Base-by-base conservation (phyloP, 1,140 invertebrate genomes). In the Lepidotrigona ventralis region DNA sequence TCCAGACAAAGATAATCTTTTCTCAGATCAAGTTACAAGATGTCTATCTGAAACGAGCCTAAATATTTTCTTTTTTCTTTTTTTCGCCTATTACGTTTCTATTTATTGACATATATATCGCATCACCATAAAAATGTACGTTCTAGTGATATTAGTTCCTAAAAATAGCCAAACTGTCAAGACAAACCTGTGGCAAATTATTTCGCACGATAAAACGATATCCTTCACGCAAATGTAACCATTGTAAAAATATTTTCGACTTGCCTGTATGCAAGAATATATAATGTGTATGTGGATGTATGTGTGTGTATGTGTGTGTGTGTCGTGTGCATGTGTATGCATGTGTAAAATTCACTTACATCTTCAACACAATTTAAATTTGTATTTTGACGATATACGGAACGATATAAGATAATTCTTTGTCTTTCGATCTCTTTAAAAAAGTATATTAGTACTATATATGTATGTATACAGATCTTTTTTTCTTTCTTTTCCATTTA, bases 111-210 rank as follows among this genome's bases (percentile, higher is more conserved):
- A 85, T 84, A 74, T 80, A 87, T 60, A 80, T 76, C 69, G 72
- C 72, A 79, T 83, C 79, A 69, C 71, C 79, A 76, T 87, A 89
- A 89, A 88, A 90, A 89, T 86, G 82, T 88, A 88, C 81, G 56
- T 58, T 80, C 85, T 89, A 89, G 54, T 89, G 88, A 87, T 89
- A 89, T 88, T 81, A 82, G 70, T 81, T 76, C 74, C 84, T 87
- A 89, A 81, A 77, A 86, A 78, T 89, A 89, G 81, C 69, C 79
- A 83, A 75, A 85, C 72, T 75, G 21, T 75, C 39, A 64, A 33
- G 69, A 39, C 60, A 77, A 87, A 89, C 85, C 84, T 85, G 83
- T 89, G 89, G 90, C 89, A 87, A 89, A 82, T 89, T 60, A 88
- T 88, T 72, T 83, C 46, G 64, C 29, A 73, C 68, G 79, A 75